Conservation (phyloP, 2,113 vertebrate species). For the Cranoglanis bouderius region DNA sequence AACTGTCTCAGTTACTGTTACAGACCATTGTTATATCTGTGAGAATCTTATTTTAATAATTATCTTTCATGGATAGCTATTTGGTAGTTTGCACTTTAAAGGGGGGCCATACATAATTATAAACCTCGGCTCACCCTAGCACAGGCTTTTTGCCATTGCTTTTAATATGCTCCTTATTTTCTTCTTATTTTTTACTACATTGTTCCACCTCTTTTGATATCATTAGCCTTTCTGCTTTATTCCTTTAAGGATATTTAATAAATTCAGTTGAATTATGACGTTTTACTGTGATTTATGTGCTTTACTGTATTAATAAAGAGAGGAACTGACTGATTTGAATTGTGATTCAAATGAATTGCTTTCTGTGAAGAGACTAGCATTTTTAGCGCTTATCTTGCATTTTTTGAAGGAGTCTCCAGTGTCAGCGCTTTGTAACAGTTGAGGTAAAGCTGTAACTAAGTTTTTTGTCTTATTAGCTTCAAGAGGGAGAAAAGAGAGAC, state of each 20-base stretch:
- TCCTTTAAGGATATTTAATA: neutral
- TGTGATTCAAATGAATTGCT: neutral
- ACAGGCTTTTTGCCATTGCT: neutral
- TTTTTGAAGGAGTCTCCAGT: neutral
- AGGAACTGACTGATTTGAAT: neutral
- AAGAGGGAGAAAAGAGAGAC: neutral
- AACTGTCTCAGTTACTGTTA: neutral
- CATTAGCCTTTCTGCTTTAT: neutral
- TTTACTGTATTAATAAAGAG: constrained; percentile 11
- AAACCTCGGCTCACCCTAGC: neutral
- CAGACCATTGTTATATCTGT: neutral
- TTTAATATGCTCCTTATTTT: neutral
- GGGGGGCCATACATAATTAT: neutral
- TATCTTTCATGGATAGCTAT: neutral
- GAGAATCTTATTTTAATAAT: neutral
- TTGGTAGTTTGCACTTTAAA: constrained; percentile 24
- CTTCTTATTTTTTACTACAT: neutral
- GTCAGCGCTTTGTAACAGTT: neutral
- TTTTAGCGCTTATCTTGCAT: neutral
- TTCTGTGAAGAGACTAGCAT: neutral
- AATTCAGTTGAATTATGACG: neutral
- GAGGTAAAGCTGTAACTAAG: neutral
- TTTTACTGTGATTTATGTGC: neutral
- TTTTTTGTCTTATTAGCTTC: neutral
- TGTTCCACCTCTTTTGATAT: neutral